Evolutionary conservation across 2,797 vertebrate species (phyloP).

Genomic region (Scarus forsteni): DNA sequence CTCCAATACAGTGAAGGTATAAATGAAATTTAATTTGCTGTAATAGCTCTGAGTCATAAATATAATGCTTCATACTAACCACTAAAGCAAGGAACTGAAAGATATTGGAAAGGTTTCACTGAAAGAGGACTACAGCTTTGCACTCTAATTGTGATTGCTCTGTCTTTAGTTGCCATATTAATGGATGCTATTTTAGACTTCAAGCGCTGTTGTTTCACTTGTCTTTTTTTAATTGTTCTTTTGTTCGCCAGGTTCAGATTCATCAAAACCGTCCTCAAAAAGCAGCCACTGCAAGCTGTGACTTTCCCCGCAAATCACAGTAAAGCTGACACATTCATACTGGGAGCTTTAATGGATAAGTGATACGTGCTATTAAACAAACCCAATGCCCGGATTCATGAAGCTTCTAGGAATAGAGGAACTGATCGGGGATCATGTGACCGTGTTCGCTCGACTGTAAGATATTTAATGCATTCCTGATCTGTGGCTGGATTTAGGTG

Average conservation of each 20-base stretch:
- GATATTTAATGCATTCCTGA: constrained; percentile 55
- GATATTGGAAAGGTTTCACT: constrained; percentile 14
- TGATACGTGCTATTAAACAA: constrained; percentile 59
- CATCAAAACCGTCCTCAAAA: constrained; percentile 29
- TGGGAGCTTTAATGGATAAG: constrained; percentile 54
- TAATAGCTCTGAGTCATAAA: constrained; percentile 37
- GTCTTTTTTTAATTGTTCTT: constrained; percentile 5
- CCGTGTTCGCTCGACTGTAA: constrained; percentile 27
- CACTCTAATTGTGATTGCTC: constrained; percentile 39
- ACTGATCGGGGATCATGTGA: constrained; percentile 54
- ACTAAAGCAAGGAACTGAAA: constrained; percentile 1
- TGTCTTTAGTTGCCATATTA: constrained; percentile 50
- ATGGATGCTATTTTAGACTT: constrained; percentile 49
- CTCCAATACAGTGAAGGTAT: constrained; percentile 14
- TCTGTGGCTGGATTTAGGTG: constrained; percentile 42
- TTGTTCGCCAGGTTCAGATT: constrained; percentile 9
- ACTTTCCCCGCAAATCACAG: constrained; percentile 58
- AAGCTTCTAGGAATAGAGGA: constrained; percentile 47
- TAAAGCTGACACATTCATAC: constrained; percentile 51
- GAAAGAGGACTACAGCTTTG: constrained; percentile 8
- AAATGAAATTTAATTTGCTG: constrained; percentile 46
- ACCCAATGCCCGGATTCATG: constrained; percentile 35
- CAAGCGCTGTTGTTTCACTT: constrained; percentile 8
- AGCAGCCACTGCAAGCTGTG: constrained; percentile 8
- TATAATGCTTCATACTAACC: constrained; percentile 31